A percentile compares a stretch with the other conserved stretches of the same genome.
phyloP scores from a whole-genome alignment of 2,113 vertebrate species.

The Physeter macrocephalus region DNA sequence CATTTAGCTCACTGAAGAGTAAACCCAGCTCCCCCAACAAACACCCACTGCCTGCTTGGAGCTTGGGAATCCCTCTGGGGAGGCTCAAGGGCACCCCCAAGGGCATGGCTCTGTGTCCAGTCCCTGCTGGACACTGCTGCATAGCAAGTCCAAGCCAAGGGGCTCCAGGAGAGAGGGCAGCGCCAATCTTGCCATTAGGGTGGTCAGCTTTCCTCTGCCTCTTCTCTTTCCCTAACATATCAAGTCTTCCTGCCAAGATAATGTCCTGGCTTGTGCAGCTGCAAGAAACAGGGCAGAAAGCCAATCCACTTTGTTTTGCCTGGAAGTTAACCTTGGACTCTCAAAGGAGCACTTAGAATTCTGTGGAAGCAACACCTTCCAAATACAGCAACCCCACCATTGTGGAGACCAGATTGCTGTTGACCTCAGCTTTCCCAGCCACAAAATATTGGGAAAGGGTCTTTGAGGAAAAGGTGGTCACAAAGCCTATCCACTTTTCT shows the following conservation, averaged over 20 bases:
- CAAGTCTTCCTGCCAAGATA: neutral
- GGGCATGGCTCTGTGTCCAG: neutral
- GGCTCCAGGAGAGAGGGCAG: neutral
- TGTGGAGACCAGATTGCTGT: neutral
- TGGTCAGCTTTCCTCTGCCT: neutral
- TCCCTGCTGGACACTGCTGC: neutral
- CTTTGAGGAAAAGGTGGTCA: neutral
- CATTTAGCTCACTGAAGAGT: neutral
- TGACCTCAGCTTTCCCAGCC: neutral
- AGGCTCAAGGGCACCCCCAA: neutral
- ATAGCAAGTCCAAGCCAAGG: neutral
- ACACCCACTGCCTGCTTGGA: neutral
- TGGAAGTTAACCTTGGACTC: neutral
- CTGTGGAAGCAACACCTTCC: neutral
- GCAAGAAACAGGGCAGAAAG: conserved; percentile 21
- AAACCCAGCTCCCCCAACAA: neutral
- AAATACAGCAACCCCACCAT: neutral
- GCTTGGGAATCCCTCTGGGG: neutral
- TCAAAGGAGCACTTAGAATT: neutral
- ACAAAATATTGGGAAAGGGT: neutral
- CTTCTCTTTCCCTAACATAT: neutral
- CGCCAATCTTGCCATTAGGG: accelerated
- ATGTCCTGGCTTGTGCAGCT: neutral
- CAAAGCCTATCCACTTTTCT: neutral
- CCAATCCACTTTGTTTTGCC: neutral